Evolutionary conservation across 2,888 invertebrate species (phyloP).

Genomic region (Ophioninae sp.): DNA sequence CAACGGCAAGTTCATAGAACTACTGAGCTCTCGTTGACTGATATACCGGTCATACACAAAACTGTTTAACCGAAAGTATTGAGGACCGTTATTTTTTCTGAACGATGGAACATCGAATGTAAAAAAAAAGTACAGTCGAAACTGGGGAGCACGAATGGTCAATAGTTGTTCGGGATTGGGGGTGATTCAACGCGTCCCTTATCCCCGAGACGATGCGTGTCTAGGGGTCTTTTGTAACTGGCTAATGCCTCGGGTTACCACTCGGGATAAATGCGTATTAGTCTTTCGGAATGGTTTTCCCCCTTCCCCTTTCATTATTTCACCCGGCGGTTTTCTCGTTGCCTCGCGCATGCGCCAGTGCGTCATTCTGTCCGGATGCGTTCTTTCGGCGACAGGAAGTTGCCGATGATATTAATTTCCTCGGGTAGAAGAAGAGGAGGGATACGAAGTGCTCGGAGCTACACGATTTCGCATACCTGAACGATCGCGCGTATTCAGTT

Average conservation of each 20-base stretch:
- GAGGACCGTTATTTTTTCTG: neutral
- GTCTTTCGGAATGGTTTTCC: constrained; percentile 28
- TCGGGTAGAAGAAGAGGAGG: constrained; percentile 3
- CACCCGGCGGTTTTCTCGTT: too few species aligned
- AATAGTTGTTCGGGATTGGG: neutral
- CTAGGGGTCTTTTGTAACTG: constrained; percentile 7
- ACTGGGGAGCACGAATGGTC: neutral
- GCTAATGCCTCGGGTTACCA: constrained; percentile 51
- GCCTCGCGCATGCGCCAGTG: constrained; percentile 7
- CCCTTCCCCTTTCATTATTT: neutral
- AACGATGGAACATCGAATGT: neutral
- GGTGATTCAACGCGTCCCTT: neutral
- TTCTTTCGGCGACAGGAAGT: constrained; percentile 58
- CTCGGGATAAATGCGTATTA: constrained; percentile 49
- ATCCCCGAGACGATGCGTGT: neutral
- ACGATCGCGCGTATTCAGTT: constrained; percentile 27
- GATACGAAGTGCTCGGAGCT: constrained; percentile 6
- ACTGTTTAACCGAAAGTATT: neutral
- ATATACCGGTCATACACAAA: too few species aligned
- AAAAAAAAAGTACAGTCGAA: neutral
- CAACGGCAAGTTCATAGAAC: too few species aligned
- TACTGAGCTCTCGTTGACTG: too few species aligned
- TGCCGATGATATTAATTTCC: constrained; percentile 53
- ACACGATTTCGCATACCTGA: constrained; percentile 35
- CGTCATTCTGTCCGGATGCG: constrained; percentile 59